Evolutionary conservation across 2,797 vertebrate species (phyloP).

Genomic region (Poecilia wingei): DNA sequence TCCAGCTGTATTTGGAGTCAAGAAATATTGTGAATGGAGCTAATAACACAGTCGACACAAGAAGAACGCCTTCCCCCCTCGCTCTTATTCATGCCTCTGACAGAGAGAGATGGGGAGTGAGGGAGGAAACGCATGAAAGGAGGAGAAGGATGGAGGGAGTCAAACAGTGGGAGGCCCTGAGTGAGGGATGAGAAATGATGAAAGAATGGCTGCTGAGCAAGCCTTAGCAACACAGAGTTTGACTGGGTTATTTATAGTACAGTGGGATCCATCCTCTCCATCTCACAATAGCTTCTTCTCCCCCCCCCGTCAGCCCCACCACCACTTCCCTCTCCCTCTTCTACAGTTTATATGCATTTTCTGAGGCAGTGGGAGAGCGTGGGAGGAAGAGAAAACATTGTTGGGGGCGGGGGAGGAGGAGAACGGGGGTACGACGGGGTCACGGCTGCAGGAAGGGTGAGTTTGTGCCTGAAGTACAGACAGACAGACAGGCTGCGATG

Average conservation of each 20-base stretch:
- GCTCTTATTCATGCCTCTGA: slow-evolving; percentile 25
- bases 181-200: slow-evolving; percentile 63
- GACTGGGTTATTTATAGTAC: slow-evolving; percentile 84
- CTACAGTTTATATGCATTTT: slow-evolving; percentile 64
- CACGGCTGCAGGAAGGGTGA: slow-evolving; percentile 9
- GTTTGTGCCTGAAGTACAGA: not conserved
- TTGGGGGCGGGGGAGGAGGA: not conserved
- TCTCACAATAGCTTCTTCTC: slow-evolving; percentile 60
- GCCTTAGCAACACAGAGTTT: slow-evolving; percentile 85
- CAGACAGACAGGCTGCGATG: not conserved
- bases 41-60: slow-evolving; percentile 28
- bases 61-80: slow-evolving; percentile 19
- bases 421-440: slow-evolving; percentile 34
- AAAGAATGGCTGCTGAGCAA: slow-evolving; percentile 73
- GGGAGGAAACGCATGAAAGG: slow-evolving; percentile 4
- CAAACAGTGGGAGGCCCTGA: slow-evolving; percentile 28
- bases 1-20: slow-evolving; percentile 11
- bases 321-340: slow-evolving; percentile 4
- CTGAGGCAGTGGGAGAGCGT: slow-evolving; percentile 47
- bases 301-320: too few relatives aligned
- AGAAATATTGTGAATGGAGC: slow-evolving; percentile 63
- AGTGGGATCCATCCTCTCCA: slow-evolving; percentile 68
- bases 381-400: slow-evolving; percentile 30
- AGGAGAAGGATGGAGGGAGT: slow-evolving; percentile 18
- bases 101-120: slow-evolving; percentile 5